Percentiles rank a stretch among this genome's conserved stretches.
phyloP scores from a whole-genome alignment of 2,888 invertebrate species.

The Iphiclides podalirius region DNA sequence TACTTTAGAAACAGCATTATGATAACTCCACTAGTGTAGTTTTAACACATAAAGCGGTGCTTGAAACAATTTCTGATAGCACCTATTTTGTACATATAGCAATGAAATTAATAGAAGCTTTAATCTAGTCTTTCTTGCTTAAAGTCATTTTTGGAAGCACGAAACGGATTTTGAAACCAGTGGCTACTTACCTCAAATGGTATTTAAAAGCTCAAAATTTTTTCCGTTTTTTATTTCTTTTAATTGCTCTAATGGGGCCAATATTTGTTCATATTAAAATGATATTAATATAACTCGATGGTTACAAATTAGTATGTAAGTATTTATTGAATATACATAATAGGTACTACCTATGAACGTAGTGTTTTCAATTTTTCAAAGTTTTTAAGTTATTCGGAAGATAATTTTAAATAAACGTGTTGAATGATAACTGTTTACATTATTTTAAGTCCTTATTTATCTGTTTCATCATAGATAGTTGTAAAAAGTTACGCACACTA shows the following conservation, averaged over 20 bases:
- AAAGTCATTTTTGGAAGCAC: constrained; percentile 62
- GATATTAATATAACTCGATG: constrained; percentile 53
- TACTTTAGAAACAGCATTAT: constrained; percentile 83
- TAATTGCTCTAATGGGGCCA: constrained; percentile 66
- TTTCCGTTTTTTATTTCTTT: constrained; percentile 37
- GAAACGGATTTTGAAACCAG: constrained; percentile 47
- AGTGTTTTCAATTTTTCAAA: constrained; percentile 71
- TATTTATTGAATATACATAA: constrained; percentile 75
- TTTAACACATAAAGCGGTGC: constrained; percentile 50
- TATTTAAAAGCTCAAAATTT: constrained; percentile 53
- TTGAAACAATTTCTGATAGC: constrained; percentile 43
- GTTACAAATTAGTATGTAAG: constrained; percentile 64
- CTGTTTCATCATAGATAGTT: neutral
- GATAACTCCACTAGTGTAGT: constrained; percentile 45
- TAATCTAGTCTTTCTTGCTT: constrained; percentile 76
- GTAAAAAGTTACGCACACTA: no score
- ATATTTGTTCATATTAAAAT: constrained; percentile 53
- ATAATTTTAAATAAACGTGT: constrained; percentile 73
- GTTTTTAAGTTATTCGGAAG: constrained; percentile 76
- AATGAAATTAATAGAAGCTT: constrained; percentile 73
- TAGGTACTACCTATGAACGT: constrained; percentile 48
- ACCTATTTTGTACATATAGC: constrained; percentile 46
- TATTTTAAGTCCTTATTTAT: constrained; percentile 29
- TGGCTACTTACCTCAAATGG: constrained; percentile 43
- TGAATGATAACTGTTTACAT: constrained; percentile 44